phyloP scores from a whole-genome alignment of 2,888 invertebrate genomes.

The Terebella lapidaria region DNA sequence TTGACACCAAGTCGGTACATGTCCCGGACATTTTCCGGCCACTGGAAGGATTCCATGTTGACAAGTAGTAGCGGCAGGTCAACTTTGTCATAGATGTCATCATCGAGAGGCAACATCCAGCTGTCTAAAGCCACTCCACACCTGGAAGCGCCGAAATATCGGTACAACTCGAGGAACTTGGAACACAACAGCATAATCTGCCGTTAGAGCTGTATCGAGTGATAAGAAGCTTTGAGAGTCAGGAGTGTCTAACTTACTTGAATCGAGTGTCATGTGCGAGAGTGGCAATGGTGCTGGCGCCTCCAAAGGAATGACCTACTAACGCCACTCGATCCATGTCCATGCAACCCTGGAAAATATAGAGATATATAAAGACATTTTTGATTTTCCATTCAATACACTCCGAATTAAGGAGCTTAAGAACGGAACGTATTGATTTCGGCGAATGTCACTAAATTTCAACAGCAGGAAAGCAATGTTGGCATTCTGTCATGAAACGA shows the following conservation, averaged over 20 bases:
- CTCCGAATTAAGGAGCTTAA: too few species aligned
- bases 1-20: constrained; percentile 27
- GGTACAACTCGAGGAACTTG: not conserved
- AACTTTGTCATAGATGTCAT: constrained; percentile 29
- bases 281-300: constrained; percentile 60
- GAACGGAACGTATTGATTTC: too few species aligned
- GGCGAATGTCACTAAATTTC: too few species aligned
- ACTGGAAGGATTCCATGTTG: constrained; percentile 46
- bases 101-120: constrained; percentile 47
- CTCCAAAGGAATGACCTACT: constrained; percentile 67
- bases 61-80: constrained; percentile 40
- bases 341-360: constrained; percentile 28
- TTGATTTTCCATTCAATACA: too few species aligned
- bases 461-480: too few species aligned
- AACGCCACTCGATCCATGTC: constrained; percentile 50
- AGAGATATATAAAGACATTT: not conserved
- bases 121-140: constrained; percentile 39
- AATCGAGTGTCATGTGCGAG: constrained; percentile 58
- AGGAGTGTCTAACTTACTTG: constrained; percentile 53
- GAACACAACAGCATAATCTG: not conserved
- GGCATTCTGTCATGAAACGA: too few species aligned
- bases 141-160: not conserved
- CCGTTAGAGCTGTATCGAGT: not conserved
- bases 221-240: not conserved
- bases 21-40: constrained; percentile 37